These are phyloP conservation scores for Isotomurus palustris DNA, from an alignment of 2,888 invertebrate species.

Conservation along the genomic window DNA sequence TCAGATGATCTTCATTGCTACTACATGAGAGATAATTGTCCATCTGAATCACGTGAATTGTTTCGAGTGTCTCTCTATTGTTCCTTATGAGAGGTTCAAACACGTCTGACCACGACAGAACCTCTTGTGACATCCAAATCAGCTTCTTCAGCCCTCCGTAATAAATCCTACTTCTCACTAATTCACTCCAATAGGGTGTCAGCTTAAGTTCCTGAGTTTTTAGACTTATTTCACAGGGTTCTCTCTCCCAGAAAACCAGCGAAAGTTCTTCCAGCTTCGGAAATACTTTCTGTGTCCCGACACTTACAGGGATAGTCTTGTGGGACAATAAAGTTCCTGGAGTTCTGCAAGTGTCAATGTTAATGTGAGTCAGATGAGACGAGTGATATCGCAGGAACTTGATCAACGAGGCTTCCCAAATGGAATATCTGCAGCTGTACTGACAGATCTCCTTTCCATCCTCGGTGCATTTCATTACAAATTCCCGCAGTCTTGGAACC, in stretches of 20 bases:
- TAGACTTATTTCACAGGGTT: not conserved
- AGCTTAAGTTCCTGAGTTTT: not conserved
- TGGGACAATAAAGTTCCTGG: not conserved
- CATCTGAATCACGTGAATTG: slow-evolving; percentile 5
- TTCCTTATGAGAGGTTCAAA: slow-evolving; percentile 9
- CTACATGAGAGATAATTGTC: too few species aligned
- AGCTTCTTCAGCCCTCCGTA: slow-evolving; percentile 17
- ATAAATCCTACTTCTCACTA: not conserved
- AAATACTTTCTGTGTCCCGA: not conserved
- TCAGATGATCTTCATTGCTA: too few species aligned
- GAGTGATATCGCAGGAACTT: slow-evolving; percentile 12
- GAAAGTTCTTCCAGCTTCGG: slow-evolving; percentile 14
- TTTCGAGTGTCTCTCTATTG: slow-evolving; percentile 12
- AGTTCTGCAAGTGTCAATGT: not conserved
- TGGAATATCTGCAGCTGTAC: not conserved
- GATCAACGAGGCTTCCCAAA: slow-evolving; percentile 3
- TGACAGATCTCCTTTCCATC: not conserved
- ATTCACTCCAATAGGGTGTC: not conserved
- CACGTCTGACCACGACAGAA: slow-evolving; percentile 2
- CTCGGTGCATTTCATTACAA: not conserved
- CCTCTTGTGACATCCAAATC: slow-evolving; percentile 13
- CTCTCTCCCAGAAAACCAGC: slow-evolving; percentile 16
- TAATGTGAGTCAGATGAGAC: slow-evolving; percentile 5
- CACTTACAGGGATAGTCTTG: not conserved
- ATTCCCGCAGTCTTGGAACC: not conserved